Base-by-base conservation (phyloP, 2,113 vertebrate species). In the Psephotus haematonotus region DNA sequence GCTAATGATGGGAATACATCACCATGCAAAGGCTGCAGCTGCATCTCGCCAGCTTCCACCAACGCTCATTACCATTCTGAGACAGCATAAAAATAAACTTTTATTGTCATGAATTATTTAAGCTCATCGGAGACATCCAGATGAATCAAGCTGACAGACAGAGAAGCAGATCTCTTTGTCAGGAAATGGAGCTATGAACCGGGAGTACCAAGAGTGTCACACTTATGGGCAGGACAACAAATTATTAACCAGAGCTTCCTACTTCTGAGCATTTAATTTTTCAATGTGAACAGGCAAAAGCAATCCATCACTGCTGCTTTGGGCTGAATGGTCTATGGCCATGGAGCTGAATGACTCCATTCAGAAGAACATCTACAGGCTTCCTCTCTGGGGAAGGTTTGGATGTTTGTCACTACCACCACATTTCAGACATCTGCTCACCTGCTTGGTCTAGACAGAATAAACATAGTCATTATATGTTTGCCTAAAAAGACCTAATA, bases 1-100 rank as follows among this genome's bases (percentile, higher is more conserved):
- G 0, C 68, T n/a, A 6, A 24, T 44, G 68, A 64, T 65, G 60
- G 33, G 44, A 78, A 35, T 3, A 14, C 37, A 37, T 84, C 86
- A 52, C 53, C 74, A 1, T 91, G 91, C 70, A 46, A 65, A 79
- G 92, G 71, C 86, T 84, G 86, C 83, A 88, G 90, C 83, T 89
- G 88, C 67, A 77, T 82, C 94, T 77, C 11, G 0, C 63, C 67
- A 37, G 74, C 81, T 91, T 92, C 86, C 93, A 93, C 93, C 79
- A 79, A 62, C 83, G 41, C 81, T 94, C 93, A 79, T 91, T 93
- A 62, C 70, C 81, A 77, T 94, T 92, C 86, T 0, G 4, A 96
- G 93, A 78, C 10, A 31, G 88, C 86, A 72, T 46, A 79, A 94
- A 95, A 96, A 95, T 93, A 76, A 96, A 82, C 70, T 88, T 96